phyloP scores from a whole-genome alignment of 2,113 vertebrate genomes.

The Glaucidium brasilianum region DNA sequence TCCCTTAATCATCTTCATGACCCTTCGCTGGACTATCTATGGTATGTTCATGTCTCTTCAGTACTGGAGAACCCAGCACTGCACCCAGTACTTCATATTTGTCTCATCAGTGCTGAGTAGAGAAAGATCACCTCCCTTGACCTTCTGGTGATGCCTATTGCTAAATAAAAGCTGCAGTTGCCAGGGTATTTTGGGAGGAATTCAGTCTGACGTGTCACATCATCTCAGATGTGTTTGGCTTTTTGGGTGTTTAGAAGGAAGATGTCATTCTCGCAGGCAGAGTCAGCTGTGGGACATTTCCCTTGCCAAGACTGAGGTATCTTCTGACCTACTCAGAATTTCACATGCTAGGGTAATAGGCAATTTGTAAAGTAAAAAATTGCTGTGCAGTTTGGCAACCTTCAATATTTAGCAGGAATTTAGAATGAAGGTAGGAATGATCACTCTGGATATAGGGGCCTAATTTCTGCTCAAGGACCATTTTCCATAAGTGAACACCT shows the following conservation, averaged over 20 bases:
- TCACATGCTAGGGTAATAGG: background rate
- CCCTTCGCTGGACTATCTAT: accelerated
- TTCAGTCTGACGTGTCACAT: background rate
- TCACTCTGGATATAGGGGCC: background rate
- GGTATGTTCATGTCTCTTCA: background rate
- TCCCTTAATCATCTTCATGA: background rate
- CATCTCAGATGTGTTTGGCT: background rate
- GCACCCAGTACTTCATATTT: background rate
- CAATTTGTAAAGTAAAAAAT: background rate
- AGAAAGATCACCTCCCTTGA: background rate
- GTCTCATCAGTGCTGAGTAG: background rate
- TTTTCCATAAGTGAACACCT: background rate
- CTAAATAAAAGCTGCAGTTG: background rate
- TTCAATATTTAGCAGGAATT: background rate
- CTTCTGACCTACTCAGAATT: background rate
- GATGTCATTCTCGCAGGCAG: background rate
- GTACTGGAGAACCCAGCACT: background rate
- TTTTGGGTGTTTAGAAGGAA: background rate
- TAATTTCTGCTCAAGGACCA: background rate
- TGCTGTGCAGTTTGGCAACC: background rate
- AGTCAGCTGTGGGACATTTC: background rate
- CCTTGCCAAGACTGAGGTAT: background rate
- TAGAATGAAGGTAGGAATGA: background rate
- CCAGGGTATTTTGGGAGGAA: background rate
- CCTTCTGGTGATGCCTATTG: background rate